A percentile compares a stretch with the other conserved stretches of the same genome.
Conservation (phyloP, 1,140 invertebrate genomes). For the Bilobella aurantiaca region DNA sequence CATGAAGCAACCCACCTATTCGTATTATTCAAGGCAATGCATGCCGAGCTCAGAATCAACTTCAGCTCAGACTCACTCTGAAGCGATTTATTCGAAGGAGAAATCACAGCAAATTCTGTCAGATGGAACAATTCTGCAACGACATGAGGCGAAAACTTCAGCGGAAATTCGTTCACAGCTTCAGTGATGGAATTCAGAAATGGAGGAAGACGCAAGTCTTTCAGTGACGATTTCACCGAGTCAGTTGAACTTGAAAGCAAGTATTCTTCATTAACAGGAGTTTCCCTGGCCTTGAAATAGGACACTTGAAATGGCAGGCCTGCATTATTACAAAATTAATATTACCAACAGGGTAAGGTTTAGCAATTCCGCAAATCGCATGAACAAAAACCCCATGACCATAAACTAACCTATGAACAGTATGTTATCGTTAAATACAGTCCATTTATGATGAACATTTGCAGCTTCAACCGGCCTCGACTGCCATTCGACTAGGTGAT, state of each 20-base stretch:
- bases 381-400: too few species aligned
- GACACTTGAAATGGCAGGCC: constrained; percentile 26
- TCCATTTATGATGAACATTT: constrained; percentile 44
- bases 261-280: too few species aligned
- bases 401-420: constrained; percentile 54
- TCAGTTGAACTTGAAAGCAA: too few species aligned
- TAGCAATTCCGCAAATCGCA: too few species aligned
- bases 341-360: too few species aligned
- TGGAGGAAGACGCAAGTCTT: neutral
- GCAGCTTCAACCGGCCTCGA: constrained; percentile 47
- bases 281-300: constrained; percentile 30
- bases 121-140: constrained; percentile 67
- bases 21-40: constrained; percentile 71
- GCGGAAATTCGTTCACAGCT: constrained; percentile 15
- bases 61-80: constrained; percentile 68
- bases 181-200: constrained; percentile 7
- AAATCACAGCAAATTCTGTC: constrained; percentile 68
- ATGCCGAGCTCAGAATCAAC: constrained; percentile 70
- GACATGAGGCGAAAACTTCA: constrained; percentile 42
- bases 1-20: constrained; percentile 49
- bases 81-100: constrained; percentile 50
- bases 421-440: constrained; percentile 47
- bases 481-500: constrained; percentile 74
- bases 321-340: too few species aligned
- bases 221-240: constrained; percentile 40